phyloP scores from a whole-genome alignment of 2,113 vertebrate species.

The Ascaphus truei region DNA sequence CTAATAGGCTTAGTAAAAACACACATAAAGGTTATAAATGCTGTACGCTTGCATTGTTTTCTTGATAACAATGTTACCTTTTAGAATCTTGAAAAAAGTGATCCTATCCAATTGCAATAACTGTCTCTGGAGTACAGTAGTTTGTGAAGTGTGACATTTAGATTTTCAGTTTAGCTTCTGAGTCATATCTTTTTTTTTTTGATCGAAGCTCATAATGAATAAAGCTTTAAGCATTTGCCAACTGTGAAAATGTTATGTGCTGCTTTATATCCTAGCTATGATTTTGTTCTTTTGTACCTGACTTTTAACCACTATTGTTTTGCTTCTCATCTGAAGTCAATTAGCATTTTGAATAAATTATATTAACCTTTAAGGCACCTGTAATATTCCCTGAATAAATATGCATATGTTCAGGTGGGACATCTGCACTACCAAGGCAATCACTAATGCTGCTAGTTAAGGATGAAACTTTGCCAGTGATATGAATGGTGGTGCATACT shows the following conservation, averaged over 20 bases:
- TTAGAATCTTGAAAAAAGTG: neutral
- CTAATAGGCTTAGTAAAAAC: no score
- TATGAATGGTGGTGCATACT: no score
- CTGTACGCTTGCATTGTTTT: no score
- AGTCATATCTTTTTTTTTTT: slow-evolving; percentile 23
- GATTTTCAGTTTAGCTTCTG: slow-evolving; percentile 20
- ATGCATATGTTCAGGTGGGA: slow-evolving; percentile 7
- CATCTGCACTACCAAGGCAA: slow-evolving; percentile 1
- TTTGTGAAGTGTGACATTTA: slow-evolving; percentile 34
- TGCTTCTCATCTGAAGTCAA: slow-evolving; percentile 4
- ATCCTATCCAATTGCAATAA: neutral
- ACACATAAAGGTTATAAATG: neutral
- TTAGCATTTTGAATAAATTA: slow-evolving; percentile 21
- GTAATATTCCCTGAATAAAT: slow-evolving; percentile 28
- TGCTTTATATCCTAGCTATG: slow-evolving; percentile 20
- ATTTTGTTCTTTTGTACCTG: slow-evolving; percentile 12
- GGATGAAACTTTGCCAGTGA: neutral
- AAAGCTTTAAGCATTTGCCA: slow-evolving; percentile 24
- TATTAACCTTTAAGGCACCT: slow-evolving; percentile 24
- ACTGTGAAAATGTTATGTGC: slow-evolving; percentile 29
- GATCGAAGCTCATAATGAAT: slow-evolving; percentile 22
- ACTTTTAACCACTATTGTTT: slow-evolving; percentile 29
- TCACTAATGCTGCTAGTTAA: neutral
- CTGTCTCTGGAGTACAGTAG: neutral
- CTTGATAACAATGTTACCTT: slow-evolving; percentile 7